Base-by-base conservation (phyloP, 2,888 invertebrate genomes). In the Cenopis cana region DNA sequence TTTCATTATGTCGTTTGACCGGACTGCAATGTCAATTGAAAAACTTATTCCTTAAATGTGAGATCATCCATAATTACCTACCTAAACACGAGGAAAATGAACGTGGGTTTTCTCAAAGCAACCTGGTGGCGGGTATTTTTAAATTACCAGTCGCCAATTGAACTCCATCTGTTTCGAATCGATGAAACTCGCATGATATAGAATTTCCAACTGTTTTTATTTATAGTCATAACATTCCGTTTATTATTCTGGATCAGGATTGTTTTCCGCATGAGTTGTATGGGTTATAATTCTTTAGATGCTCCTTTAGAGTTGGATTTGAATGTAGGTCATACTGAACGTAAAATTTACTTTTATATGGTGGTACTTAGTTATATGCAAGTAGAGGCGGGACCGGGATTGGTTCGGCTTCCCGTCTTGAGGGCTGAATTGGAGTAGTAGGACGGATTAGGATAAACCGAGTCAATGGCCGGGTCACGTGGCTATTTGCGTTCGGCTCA, bases 391-490 rank as follows among this genome's bases (percentile, higher is more conserved):
- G 78, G 82, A 82, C 76, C 78, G 81, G 78, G 82, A 82, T 76
- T 78, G 78, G 76, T 78, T 80, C 62, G 67, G 74, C 76, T 77
- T 73, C 79, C 79, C 80, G 79, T 81, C 78, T 85, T 80, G 82
- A 81, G 81, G 81, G 78, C 82, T 86, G 87, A 93, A 90, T 84
- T 93, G 87, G 93, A 93, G 90, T 93, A 93, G 93, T 93, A 86
- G 93, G 91, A 88, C 93, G 91, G 92, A 89, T 93, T 91, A 93
- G 93, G 92, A 91, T 89, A 90, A 91, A 89, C 88, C 89, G 89
- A 93, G 93, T 93, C 93, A 93, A 93, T 87, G 93, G 91, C 93
- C 93, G 93, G 93, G 93, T 93, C 93, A 92, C 88, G 85, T 83
- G 83, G 89, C 89, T 93, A 93, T 93, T 93, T 93, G 86, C 85